phyloP scores from a whole-genome alignment of 2,888 invertebrate species.

The Cheilosia pagana region DNA sequence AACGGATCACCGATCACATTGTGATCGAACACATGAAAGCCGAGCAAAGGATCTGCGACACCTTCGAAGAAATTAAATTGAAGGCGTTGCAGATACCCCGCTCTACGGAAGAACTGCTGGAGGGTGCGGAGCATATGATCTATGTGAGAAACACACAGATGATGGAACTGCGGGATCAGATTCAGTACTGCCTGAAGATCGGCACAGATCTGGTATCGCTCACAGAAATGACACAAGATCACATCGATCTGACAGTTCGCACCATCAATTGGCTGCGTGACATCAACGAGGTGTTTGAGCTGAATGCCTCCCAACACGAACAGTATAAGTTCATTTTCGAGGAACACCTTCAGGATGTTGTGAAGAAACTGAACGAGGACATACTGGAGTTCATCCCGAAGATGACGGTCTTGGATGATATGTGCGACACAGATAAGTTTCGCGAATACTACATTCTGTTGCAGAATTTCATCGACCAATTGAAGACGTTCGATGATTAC shows the following conservation, averaged over 20 bases:
- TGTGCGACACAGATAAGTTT: conserved; percentile 91
- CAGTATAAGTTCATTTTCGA: conserved; percentile 93
- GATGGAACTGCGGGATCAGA: conserved; percentile 88
- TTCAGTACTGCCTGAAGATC: conserved; percentile 86
- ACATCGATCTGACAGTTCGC: conserved; percentile 91
- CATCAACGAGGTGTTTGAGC: conserved; percentile 92
- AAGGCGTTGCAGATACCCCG: conserved; percentile 89
- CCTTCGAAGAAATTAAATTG: conserved; percentile 89
- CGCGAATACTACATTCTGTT: conserved; percentile 91
- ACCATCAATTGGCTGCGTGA: conserved; percentile 93
- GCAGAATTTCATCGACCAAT: conserved; percentile 89
- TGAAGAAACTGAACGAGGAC: conserved; percentile 88
- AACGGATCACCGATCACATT: conserved; percentile 87
- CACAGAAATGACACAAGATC: conserved; percentile 89
- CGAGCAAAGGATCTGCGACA: conserved; percentile 88
- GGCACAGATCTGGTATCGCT: conserved; percentile 90
- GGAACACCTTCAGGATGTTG: conserved; percentile 89
- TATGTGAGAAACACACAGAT: conserved; percentile 90
- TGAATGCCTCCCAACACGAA: conserved; percentile 91
- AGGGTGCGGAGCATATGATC: conserved; percentile 91
- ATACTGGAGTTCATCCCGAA: conserved; percentile 90
- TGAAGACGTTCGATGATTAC: conserved; percentile 90
- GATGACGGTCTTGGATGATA: conserved; percentile 91
- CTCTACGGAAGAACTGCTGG: conserved; percentile 92
- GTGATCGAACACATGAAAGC: conserved; percentile 87